Base-by-base conservation (phyloP, 2,797 vertebrate genomes). In the Phrynocephalus vlangalii region DNA sequence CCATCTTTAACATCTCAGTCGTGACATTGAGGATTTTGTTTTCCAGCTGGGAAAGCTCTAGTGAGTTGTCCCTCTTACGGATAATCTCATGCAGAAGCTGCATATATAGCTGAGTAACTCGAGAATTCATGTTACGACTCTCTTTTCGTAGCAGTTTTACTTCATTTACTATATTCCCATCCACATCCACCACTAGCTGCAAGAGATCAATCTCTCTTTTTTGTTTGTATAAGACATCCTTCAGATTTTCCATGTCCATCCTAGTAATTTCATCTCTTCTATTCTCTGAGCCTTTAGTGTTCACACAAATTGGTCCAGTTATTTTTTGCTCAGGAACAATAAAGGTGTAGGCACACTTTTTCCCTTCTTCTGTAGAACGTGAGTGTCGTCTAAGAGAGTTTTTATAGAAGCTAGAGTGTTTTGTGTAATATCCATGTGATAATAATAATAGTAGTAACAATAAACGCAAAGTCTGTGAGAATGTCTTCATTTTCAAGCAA, bases 101-200 rank as follows among this genome's bases (percentile, higher is more conserved):
- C 99, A 99, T 99, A 33, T 99, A 99, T 90, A 99, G 98, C 28
- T 99, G 99, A 5, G 99, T 99, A 63, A 99, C 99, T 0, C 99
- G 97, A 0, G 99, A 99, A 96, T 99, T 99, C 99, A 99, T 99
- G 95, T 99, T 99, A 0, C 99, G 97, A 83, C 99, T 99, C 94
- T 99, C 99, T 89, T 99, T 99, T 90, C 99, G 96, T 94, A 99
- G 96, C 88, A 99, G 94, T 95, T 99, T 99, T 80, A 99, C 99
- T 96, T 99, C 99, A 1, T 98, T 99, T 81, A 99, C 98, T 30
- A 99, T 97, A 96, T 98, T 99, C 24, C 99, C 99, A 0, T 99
- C 99, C 86, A 99, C 98, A 0, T 99, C 98, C 84, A 99, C 98
- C 92, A 99, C 98, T 95, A 99, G 66, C 91, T 99, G 98, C 95